Conservation (phyloP, 2,888 invertebrate species). For the Scaptomyza flava region DNA sequence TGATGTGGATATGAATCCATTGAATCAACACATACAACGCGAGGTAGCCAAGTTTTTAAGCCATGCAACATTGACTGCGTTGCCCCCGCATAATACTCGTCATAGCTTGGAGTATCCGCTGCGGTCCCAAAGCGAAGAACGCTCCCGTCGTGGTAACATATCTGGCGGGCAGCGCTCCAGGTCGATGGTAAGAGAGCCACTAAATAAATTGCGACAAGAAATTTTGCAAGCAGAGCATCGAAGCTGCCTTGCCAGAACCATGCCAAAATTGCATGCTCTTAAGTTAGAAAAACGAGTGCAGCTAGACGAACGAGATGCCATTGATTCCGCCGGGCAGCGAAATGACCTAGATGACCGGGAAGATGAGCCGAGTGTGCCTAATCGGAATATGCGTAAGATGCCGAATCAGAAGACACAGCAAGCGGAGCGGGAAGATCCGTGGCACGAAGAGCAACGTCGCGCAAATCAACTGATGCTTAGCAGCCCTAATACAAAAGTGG, state of each 20-base stretch:
- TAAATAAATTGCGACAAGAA: background rate
- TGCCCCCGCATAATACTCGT: background rate
- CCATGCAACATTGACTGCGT: background rate
- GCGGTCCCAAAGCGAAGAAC: conserved; percentile 22
- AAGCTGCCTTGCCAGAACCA: background rate
- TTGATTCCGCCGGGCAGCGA: background rate
- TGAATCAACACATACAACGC: background rate
- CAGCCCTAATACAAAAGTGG: background rate
- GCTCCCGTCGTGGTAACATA: background rate
- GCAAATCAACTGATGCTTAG: conserved; percentile 1
- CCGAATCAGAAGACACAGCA: background rate
- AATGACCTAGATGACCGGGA: background rate
- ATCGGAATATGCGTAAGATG: background rate
- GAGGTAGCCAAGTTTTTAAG: background rate
- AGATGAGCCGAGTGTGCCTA: background rate
- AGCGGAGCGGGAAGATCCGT: conserved; percentile 3
- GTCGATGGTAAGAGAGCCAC: conserved; percentile 19
- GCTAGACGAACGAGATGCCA: background rate
- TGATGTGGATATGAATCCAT: background rate
- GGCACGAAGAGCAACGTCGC: conserved; percentile 14
- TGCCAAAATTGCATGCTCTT: background rate
- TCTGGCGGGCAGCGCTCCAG: conserved; percentile 16
- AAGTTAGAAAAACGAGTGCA: background rate
- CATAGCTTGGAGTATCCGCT: background rate
- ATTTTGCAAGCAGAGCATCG: background rate